Percentiles rank a stretch among this genome's conserved stretches.
These are phyloP conservation scores for Erannis defoliaria DNA, from an alignment of 2,888 invertebrate species.

Conservation along the genomic window DNA sequence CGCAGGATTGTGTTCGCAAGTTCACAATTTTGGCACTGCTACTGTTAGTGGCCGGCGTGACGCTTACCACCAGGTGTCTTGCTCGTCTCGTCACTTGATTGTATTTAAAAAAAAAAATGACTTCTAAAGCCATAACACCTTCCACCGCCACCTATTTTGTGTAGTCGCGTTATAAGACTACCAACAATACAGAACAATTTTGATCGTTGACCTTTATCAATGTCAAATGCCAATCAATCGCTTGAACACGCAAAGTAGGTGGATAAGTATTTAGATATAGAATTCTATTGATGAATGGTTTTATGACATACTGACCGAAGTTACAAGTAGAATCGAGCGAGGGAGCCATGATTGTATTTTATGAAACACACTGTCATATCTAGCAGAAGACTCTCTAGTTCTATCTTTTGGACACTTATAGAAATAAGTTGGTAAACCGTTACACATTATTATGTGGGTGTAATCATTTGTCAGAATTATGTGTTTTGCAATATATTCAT, in stretches of 20 bases:
- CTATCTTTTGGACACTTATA: not conserved
- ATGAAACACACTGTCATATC: not conserved
- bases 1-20: no score
- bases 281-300: constrained; percentile 1
- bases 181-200: not conserved
- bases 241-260: constrained; percentile 24
- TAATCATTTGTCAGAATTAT: constrained; percentile 3
- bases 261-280: constrained; percentile 6
- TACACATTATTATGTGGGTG: constrained; percentile 21
- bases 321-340: not conserved
- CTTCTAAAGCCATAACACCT: no score
- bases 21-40: no score
- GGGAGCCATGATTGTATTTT: not conserved
- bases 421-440: not conserved
- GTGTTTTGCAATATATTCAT: not conserved
- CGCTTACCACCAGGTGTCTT: no score
- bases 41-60: no score
- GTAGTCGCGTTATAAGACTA: no score
- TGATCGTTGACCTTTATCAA: constrained; percentile 13
- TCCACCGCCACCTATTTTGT: no score
- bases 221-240: constrained; percentile 39
- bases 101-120: no score
- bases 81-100: no score
- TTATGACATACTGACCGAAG: not conserved
- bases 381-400: not conserved